phyloP scores from a whole-genome alignment of 1,140 invertebrate species.

The Dermatophagoides farinae region DNA sequence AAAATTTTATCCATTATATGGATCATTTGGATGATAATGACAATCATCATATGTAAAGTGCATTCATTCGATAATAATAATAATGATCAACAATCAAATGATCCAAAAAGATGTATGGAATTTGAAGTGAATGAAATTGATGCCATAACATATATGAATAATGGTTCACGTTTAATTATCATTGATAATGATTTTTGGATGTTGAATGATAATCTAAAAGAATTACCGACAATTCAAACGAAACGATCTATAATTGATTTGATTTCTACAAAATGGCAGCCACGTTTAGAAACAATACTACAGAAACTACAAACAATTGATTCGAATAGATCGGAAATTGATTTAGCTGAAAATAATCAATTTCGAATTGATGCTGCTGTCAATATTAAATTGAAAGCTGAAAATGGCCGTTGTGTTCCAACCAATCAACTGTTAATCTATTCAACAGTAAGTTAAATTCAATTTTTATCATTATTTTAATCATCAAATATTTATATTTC shows the following conservation, averaged over 20 bases:
- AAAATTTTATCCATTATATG: background rate
- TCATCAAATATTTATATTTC: background rate
- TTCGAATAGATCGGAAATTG: background rate
- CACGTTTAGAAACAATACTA: background rate
- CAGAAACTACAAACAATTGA: background rate
- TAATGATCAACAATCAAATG: no score
- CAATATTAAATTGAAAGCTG: background rate
- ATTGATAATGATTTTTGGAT: background rate
- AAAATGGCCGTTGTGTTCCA: background rate
- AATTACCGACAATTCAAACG: background rate
- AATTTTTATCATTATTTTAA: background rate
- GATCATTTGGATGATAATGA: background rate
- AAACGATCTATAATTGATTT: background rate
- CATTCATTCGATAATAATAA: background rate
- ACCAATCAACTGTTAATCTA: background rate
- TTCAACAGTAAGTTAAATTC: slow-evolving; percentile 1
- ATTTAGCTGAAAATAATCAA: background rate
- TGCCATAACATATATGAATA: background rate
- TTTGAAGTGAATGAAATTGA: slow-evolving; percentile 5
- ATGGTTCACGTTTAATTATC: slow-evolving; percentile 6
- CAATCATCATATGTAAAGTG: background rate
- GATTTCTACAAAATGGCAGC: background rate
- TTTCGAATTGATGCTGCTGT: background rate
- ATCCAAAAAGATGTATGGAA: background rate
- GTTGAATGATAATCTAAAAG: background rate